A percentile compares a stretch with the other conserved stretches of the same genome.
These are phyloP conservation scores for Psococerastis gibbosa DNA, from an alignment of 2,888 invertebrate genomes.

Conservation along the genomic window DNA sequence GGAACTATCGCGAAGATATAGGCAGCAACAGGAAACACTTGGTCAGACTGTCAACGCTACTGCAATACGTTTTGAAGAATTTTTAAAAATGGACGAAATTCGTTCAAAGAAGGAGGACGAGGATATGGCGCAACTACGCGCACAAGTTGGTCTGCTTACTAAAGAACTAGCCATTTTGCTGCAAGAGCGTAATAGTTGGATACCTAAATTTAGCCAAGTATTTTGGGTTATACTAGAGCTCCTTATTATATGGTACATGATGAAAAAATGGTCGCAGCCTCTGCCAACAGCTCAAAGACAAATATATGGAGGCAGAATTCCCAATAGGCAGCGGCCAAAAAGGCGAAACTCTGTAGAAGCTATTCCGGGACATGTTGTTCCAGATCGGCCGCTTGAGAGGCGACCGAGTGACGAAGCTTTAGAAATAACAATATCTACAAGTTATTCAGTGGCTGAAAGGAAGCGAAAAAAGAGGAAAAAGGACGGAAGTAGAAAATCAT, in stretches of 20 bases:
- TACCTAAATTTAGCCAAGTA: slow-evolving; percentile 24
- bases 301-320: neutral
- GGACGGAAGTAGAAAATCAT: neutral
- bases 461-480: slow-evolving; percentile 3
- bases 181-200: slow-evolving; percentile 44
- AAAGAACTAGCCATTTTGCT: slow-evolving; percentile 37
- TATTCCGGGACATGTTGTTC: slow-evolving; percentile 17
- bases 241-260: neutral
- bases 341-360: neutral
- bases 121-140: slow-evolving; percentile 46
- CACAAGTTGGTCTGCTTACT: slow-evolving; percentile 42
- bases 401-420: slow-evolving; percentile 49
- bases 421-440: slow-evolving; percentile 18
- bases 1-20: slow-evolving; percentile 85
- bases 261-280: neutral
- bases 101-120: slow-evolving; percentile 63
- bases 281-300: neutral
- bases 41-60: slow-evolving; percentile 68
- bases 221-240: neutral
- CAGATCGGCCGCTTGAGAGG: slow-evolving; percentile 18
- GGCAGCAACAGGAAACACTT: slow-evolving; percentile 92
- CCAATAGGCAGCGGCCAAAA: neutral
- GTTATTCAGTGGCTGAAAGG: neutral
- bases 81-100: slow-evolving; percentile 45
- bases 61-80: slow-evolving; percentile 22